Evolutionary conservation across 2,888 invertebrate species (phyloP).

Genomic region (Hipparchia sbordonii): DNA sequence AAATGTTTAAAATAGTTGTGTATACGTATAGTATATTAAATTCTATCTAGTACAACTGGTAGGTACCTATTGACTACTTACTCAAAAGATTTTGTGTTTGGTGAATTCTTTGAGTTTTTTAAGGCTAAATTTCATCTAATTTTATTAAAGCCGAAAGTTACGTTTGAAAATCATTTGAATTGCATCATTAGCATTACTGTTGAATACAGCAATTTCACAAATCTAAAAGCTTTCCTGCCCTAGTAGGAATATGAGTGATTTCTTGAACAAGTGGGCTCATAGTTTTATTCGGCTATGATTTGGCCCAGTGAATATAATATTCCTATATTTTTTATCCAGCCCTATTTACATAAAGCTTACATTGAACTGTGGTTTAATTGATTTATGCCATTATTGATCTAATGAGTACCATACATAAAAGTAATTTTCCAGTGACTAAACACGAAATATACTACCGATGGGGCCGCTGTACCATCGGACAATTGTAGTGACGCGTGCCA

Average conservation of each 20-base stretch:
- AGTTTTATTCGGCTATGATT: slow-evolving; percentile 68
- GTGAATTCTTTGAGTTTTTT: no score
- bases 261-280: slow-evolving; percentile 57
- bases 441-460: slow-evolving; percentile 2
- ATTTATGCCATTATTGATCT: slow-evolving; percentile 15
- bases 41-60: no score
- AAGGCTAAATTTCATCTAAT: no score
- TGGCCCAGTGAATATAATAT: slow-evolving; percentile 68
- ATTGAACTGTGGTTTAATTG: background rate
- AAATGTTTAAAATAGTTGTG: no score
- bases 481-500: slow-evolving; percentile 71
- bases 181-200: background rate
- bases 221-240: background rate
- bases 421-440: slow-evolving; percentile 3
- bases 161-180: background rate
- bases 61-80: no score
- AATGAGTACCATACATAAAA: background rate
- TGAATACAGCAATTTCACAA: background rate
- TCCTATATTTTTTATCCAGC: slow-evolving; percentile 58
- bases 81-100: no score
- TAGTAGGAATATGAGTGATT: slow-evolving; percentile 49
- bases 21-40: no score
- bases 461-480: slow-evolving; percentile 19
- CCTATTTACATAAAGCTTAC: slow-evolving; percentile 5
- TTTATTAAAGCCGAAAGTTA: no score